Evolutionary conservation across 1,140 invertebrate species (phyloP), one percentile per base, ranked within the genome.

Genomic region (Colletes latitarsis): DNA sequence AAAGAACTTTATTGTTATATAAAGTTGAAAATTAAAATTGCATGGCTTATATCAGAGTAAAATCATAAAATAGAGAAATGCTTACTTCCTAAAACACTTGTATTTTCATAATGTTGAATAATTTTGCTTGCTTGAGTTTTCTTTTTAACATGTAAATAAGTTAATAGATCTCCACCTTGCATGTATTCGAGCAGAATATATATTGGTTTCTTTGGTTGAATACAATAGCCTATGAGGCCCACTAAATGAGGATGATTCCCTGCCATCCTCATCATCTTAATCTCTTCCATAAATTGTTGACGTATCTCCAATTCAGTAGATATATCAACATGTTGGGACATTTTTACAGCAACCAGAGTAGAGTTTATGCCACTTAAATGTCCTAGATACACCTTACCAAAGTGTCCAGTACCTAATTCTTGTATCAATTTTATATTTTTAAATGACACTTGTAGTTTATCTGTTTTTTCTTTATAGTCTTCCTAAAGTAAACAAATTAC

Each of bases 121-220:
- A 14, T 46, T 69, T 43, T 62, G 10, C 39, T 14, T 15, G 14
- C 14, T 55, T 49, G 6, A 41, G 63, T 15, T 12, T 78, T 81
- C 39, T 72, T 75, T 58, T 74, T 58, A 10, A 52, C 9, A 52
- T 93, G 90, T 14, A 96, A 90, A 88, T 96, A 95, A 3, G 94
- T 94, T 68, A 97, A 95, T 62, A 98, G 92, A 91, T 97, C 97
- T 4, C 97, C 97, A 73, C 95, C 95, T 0, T 96, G 95, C 19
- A 97, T 95, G 87, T 96, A 97, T 89, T 98, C 97, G 92, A 98
- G 95, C 1, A 98, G 94, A 68, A 97, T 95, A 53, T 96, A 95
- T 87, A 94, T 95, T 17, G 95, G 97, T 74, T 84, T 88, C 81
- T 94, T 92, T 60, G 93, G 91, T n/a, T 93, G 92, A 2, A 96